Evolutionary conservation across 2,113 vertebrate species (phyloP), one percentile per base, ranked within the genome.

Genomic region (Motacilla tschutschensis): DNA sequence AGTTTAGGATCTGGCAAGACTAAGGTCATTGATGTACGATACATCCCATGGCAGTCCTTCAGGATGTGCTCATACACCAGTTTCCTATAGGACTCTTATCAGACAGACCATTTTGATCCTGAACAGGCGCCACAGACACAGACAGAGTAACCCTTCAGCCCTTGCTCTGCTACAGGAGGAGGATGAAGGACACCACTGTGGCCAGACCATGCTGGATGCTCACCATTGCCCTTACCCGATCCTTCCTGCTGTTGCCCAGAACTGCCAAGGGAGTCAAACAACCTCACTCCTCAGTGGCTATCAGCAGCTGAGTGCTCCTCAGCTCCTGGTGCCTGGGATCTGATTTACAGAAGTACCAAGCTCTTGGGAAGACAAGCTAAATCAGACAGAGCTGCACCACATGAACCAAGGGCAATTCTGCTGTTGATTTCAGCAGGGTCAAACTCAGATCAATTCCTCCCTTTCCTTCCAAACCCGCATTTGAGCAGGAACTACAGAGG

Each of bases 171-270:
- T 59, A 28, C 12, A 44, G 63, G 33, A 79, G 33, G 12, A 21
- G 28, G n/a, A 35, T 43, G 36, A 54, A n/a, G 31, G 55, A 72
- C 11, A 31, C 1, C 24, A 10, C 33, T 1, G 6, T 24, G 40
- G 35, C 31, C 46, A 63, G 28, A 67, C 33, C 25, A 33, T 3
- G 6, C 21, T 53, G 35, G 50, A 40, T 12, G 10, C 40, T 51
- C n/a, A 31, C 19, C 0, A 0, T 4, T 26, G 22, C 10, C 36
- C 10, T 66, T 79, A 31, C 31, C 58, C 11, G 6, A 2, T 14
- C 66, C 26, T 36, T 87, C 21, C 26, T 63, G 66, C 17, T 40
- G 33, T 4, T 71, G 50, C 22, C 22, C 35, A 62, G 64, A 41
- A 75, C 10, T 13, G n/a, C 25, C 6, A 2, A 21, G 19, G 18